A percentile compares a stretch with the other conserved stretches of the same genome.
Conservation (phyloP, 1,140 invertebrate genomes). For the Cryptotermes secundus region DNA sequence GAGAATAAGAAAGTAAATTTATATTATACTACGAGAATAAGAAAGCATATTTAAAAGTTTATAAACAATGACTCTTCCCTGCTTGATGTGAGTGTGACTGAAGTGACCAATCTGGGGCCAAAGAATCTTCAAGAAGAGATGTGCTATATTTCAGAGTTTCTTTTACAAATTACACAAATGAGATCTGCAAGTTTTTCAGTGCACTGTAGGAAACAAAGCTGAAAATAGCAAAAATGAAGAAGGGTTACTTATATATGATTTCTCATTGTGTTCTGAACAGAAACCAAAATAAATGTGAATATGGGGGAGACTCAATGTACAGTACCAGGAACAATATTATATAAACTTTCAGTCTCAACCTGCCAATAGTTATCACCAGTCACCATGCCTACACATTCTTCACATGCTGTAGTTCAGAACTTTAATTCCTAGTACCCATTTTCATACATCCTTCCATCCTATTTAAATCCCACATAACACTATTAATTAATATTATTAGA, state of each 20-base stretch:
- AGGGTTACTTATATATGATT: neutral
- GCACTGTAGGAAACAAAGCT: neutral
- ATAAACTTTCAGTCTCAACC: neutral
- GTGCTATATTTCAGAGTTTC: too few relatives aligned
- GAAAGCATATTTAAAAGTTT: too few relatives aligned
- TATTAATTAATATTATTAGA: constrained; percentile 5
- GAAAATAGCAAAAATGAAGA: neutral
- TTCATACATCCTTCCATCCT: constrained; percentile 11
- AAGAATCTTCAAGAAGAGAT: too few relatives aligned
- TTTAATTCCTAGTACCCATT: neutral
- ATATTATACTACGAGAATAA: too few relatives aligned
- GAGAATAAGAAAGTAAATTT: too few relatives aligned
- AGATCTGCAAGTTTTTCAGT: neutral
- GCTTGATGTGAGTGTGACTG: too few relatives aligned
- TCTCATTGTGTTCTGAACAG: too few relatives aligned
- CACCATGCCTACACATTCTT: neutral
- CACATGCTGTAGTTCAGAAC: neutral
- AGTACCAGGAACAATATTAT: neutral
- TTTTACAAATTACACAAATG: neutral
- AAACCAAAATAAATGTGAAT: neutral
- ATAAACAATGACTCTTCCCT: too few relatives aligned
- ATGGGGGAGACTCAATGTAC: neutral
- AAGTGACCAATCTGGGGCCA: too few relatives aligned
- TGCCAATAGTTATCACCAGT: neutral
- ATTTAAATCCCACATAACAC: constrained; percentile 4